Evolutionary conservation across 1,140 invertebrate genomes (phyloP), one percentile per base, ranked within the genome.

Genomic region (Laodelphax striatellus): DNA sequence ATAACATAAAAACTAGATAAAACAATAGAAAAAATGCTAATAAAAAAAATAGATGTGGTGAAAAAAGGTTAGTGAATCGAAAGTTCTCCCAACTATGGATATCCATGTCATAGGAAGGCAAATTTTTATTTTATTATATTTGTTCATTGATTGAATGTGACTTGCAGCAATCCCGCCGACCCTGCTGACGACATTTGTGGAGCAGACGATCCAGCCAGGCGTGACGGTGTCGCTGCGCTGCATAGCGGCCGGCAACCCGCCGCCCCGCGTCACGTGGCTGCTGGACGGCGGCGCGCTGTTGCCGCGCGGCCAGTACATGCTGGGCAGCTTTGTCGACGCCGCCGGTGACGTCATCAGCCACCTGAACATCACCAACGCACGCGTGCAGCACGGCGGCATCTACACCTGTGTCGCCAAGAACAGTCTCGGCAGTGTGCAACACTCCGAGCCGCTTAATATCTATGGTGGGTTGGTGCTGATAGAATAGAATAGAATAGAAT

Each of bases 341-440:
- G 52, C 61, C 10, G 90, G 87, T 50, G 87, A 91, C 68, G 87
- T 93, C 28, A 84, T 92, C 66, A 91, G 88, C 73, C 88, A 89
- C 72, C 80, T 94, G 60, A 94, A 94, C 75, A 88, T 94, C 65
- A 84, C 87, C 61, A 78, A 83, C 63, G 87, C 88, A n/a, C 80
- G 82, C 14, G 84, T 88, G 0, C 84, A 86, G 69, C 88, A 91
- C 68, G 87, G 87, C 6, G 88, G 89, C 8, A 77, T 91, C 3
- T 93, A 92, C 71, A 87, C 85, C 8, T 93, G 90, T 69, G 74
- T 81, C 52, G 89, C 88, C 1, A 80, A 81, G 44, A 92, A 92
- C 70, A 79, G 81, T 0, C 77, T 90, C 17, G 87, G 87, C 16
- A 80, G 80, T 17, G 80, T 83, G 5, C 79, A 80, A 19, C 86